Conservation (phyloP, 92 coral and sea anemone species). For the Montipora capitata region DNA sequence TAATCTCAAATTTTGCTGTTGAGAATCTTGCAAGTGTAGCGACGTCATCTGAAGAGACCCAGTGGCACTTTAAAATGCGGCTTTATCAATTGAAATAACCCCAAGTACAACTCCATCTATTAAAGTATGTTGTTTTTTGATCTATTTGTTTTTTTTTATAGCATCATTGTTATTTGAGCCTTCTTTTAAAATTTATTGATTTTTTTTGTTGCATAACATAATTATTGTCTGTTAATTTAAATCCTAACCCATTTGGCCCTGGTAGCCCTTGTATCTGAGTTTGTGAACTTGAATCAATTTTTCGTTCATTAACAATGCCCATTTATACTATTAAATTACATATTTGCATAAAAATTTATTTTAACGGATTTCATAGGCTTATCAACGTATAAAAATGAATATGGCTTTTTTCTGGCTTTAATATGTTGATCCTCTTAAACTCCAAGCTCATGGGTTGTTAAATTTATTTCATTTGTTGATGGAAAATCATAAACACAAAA, state of each 20-base stretch:
- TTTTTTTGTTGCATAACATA: background rate
- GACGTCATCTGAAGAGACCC: too few relatives aligned
- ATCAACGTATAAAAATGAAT: background rate
- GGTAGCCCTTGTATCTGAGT: background rate
- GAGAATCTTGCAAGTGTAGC: too few relatives aligned
- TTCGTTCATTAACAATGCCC: background rate
- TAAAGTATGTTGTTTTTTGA: too few relatives aligned
- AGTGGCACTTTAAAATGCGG: too few relatives aligned
- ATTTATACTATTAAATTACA: background rate
- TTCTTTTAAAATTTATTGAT: too few relatives aligned
- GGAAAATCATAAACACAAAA: constrained; percentile 3
- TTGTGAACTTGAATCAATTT: background rate
- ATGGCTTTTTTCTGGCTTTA: background rate
- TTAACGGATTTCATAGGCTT: constrained; percentile 4
- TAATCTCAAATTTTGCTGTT: too few relatives aligned
- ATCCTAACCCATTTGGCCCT: background rate
- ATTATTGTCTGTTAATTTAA: background rate
- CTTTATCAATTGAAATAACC: too few relatives aligned
- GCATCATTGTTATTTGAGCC: too few relatives aligned
- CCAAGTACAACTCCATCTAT: too few relatives aligned
- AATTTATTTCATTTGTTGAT: background rate
- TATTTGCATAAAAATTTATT: background rate
- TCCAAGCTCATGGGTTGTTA: background rate
- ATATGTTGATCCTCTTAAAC: background rate
- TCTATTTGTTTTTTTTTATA: too few relatives aligned